Evolutionary conservation across 2,888 invertebrate genomes (phyloP).

Genomic region (Taphrorychus bicolor): DNA sequence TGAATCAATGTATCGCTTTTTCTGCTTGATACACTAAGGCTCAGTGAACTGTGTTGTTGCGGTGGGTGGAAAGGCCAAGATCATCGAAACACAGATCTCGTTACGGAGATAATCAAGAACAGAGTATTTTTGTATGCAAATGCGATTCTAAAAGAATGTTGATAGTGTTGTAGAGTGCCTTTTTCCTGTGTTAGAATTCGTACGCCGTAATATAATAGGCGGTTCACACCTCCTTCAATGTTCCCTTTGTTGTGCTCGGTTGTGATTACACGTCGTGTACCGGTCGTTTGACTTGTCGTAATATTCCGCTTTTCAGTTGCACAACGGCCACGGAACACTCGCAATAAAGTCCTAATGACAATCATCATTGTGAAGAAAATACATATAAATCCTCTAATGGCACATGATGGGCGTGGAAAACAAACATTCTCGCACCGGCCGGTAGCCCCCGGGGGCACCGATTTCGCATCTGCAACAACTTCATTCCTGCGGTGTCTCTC

Average conservation of each 20-base stretch:
- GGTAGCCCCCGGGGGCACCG: background rate
- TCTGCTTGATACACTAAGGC: background rate
- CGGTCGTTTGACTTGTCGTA: background rate
- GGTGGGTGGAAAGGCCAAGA: constrained; percentile 18
- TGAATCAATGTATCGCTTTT: too few species aligned
- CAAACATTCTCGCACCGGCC: background rate
- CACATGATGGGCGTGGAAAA: background rate
- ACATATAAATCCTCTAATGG: background rate
- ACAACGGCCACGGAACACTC: too few species aligned
- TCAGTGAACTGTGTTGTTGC: background rate
- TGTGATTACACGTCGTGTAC: constrained; percentile 19
- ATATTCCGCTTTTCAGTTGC: constrained; percentile 15
- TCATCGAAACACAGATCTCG: constrained; percentile 30
- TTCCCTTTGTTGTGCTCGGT: constrained; percentile 29
- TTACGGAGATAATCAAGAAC: constrained; percentile 29
- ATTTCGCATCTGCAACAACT: background rate
- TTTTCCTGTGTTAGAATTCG: constrained; percentile 22
- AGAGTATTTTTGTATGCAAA: constrained; percentile 39
- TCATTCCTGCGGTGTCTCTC: background rate
- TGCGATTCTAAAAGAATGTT: constrained; percentile 24
- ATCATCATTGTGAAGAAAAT: constrained; percentile 14
- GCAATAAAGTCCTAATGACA: too few species aligned
- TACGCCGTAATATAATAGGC: constrained; percentile 12
- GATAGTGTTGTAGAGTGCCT: constrained; percentile 22
- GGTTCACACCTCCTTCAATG: constrained; percentile 38